Evolutionary conservation across 2,113 vertebrate genomes (phyloP), one percentile per base, ranked within the genome.

Genomic region (Dendropsophus ebraccatus): DNA sequence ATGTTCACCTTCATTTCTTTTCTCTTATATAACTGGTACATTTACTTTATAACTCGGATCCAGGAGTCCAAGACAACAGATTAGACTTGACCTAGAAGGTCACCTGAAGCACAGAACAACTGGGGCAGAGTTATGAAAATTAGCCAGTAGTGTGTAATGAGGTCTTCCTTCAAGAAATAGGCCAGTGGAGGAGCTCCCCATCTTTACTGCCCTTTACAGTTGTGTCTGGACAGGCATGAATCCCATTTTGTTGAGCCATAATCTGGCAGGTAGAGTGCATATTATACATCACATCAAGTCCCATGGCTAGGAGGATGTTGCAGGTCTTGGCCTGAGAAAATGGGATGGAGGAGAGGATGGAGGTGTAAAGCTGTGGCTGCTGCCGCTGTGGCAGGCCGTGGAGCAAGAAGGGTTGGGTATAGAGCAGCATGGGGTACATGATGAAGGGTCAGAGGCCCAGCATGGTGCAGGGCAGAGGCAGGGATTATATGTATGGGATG

Each of bases 271-370:
- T 52, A 50, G 5, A 16, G 23, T 52, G 16, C n/a, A 72, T 13
- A 30, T 47, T 9, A 25, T n/a, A 13, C 72, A 25, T 50, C 70
- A 52, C 67, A 92, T 99, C 97, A 99, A 85, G 98, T 98, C 90
- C 98, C 98, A 1, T 99, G 97, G 87, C 96, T 99, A 25, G 97
- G 98, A 0, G 97, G 98, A 74, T 99, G 98, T 91, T 99, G 98
- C 89, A 99, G 96, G 94, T 99, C 98, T 92, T 99, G 98, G 87
- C 98, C 97, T 95, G 98, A 99, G 96, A 99, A 99, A 87, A 99
- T 99, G 83, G 98, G 98, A 92, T 99, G 98, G 79, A 99, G 95
- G 14, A 99, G 91, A 1, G 98, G 98, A 91, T 99, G 98, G 21
- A 99, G 96, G 87, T 99, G 98, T 25, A 99, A 93, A 4, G 97